Evolutionary conservation across 2,797 vertebrate species (phyloP).

Genomic region (Varecia variegata): DNA sequence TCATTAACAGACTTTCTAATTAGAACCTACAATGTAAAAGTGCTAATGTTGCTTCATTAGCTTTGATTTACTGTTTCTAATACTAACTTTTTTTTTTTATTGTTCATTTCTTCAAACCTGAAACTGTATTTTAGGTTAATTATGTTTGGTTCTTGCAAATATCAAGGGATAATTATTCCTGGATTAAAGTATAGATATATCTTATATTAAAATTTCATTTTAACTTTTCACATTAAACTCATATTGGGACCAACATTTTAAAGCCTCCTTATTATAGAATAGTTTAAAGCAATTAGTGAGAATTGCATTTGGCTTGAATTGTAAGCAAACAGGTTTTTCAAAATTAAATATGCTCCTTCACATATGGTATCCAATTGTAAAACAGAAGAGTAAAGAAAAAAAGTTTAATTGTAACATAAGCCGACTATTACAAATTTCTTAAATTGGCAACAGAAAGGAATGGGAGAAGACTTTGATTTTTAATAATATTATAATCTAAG

Average conservation of each 20-base stretch:
- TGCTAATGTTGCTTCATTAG: constrained; percentile 86
- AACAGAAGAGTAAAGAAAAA: constrained; percentile 5
- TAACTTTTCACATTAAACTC: constrained; percentile 65
- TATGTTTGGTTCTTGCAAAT: constrained; percentile 68
- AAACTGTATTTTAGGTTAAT: constrained; percentile 72
- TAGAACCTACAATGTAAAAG: constrained; percentile 86
- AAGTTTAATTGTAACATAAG: constrained; percentile 40
- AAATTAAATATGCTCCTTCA: constrained; percentile 64
- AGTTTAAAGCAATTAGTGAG: constrained; percentile 64
- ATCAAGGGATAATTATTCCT: constrained; percentile 56
- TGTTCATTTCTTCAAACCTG: constrained; percentile 73
- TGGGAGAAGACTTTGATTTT: background rate
- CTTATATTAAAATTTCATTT: constrained; percentile 59
- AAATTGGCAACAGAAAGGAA: background rate
- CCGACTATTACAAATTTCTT: constrained; percentile 12
- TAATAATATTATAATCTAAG: background rate
- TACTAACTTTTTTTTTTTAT: constrained; percentile 74
- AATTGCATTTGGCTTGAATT: constrained; percentile 69
- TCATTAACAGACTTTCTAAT: constrained; percentile 88
- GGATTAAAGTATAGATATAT: constrained; percentile 53
- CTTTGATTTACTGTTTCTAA: constrained; percentile 85
- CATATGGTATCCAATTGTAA: constrained; percentile 48
- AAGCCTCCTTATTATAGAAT: constrained; percentile 33
- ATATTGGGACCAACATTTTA: constrained; percentile 60
- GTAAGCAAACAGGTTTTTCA: constrained; percentile 67